Evolutionary conservation across 2,797 vertebrate genomes (phyloP).

Genomic region (Ibycter americanus): DNA sequence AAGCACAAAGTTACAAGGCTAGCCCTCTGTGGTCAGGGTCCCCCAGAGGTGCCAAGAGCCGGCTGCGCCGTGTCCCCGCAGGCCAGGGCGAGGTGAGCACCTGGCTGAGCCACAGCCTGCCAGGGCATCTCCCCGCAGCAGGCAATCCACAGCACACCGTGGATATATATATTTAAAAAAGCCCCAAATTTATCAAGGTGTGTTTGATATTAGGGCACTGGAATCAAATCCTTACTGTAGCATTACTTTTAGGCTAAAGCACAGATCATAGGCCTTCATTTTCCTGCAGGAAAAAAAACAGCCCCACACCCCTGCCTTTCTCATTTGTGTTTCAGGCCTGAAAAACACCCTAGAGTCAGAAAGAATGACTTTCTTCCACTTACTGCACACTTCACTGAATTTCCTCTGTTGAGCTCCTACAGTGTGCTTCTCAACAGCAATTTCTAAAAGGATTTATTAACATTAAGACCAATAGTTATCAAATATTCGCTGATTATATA

Average conservation of each 20-base stretch:
- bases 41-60: neutral
- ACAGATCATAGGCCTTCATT: no score
- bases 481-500: constrained; percentile 8
- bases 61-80: neutral
- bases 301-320: neutral
- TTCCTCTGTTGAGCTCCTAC: neutral
- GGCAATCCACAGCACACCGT: neutral
- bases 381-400: neutral
- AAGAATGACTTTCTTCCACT: neutral
- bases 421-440: neutral
- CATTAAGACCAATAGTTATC: neutral
- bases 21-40: fast-evolving
- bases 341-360: neutral
- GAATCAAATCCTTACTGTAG: neutral
- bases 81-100: neutral
- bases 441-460: neutral
- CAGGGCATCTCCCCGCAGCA: neutral
- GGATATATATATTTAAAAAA: no score
- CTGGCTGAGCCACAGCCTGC: neutral
- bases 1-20: neutral
- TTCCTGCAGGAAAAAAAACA: neutral
- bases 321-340: neutral
- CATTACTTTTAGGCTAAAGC: neutral
- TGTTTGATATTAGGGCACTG: neutral
- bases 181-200: no score